A percentile compares a stretch with the other conserved stretches of the same genome.
phyloP scores from a whole-genome alignment of 2,113 vertebrate species.

The Nettapus auritus region DNA sequence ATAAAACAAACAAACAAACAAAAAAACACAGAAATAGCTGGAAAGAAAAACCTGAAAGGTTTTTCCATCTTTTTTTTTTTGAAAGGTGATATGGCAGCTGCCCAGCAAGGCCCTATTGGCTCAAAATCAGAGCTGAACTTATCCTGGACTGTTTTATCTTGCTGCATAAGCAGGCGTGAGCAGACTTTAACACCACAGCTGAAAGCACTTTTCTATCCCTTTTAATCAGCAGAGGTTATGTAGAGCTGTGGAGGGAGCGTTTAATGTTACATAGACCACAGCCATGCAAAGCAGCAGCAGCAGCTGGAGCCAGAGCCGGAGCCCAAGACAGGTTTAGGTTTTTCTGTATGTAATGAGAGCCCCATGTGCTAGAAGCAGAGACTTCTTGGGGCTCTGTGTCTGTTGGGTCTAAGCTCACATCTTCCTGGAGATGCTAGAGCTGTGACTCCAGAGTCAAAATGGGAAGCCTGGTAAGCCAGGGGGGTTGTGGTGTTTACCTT shows the following conservation, averaged over 20 bases:
- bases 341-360: background rate
- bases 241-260: background rate
- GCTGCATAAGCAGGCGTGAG: background rate
- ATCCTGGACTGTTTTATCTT: background rate
- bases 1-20: too few species aligned
- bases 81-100: background rate
- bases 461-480: background rate
- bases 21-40: background rate
- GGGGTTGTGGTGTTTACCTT: background rate
- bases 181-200: background rate
- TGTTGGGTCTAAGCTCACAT: background rate
- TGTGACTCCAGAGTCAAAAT: background rate
- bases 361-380: background rate
- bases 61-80: too few species aligned
- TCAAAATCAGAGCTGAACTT: background rate
- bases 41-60: conserved; percentile 31
- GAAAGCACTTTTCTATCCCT: background rate
- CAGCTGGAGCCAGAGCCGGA: too few species aligned
- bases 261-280: background rate
- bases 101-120: background rate
- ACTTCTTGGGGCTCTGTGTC: background rate
- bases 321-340: background rate
- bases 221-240: background rate
- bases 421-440: background rate
- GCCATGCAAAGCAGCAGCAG: background rate